Evolutionary conservation across 1,140 invertebrate species (phyloP).

Genomic region (Phymastichus coffea): DNA sequence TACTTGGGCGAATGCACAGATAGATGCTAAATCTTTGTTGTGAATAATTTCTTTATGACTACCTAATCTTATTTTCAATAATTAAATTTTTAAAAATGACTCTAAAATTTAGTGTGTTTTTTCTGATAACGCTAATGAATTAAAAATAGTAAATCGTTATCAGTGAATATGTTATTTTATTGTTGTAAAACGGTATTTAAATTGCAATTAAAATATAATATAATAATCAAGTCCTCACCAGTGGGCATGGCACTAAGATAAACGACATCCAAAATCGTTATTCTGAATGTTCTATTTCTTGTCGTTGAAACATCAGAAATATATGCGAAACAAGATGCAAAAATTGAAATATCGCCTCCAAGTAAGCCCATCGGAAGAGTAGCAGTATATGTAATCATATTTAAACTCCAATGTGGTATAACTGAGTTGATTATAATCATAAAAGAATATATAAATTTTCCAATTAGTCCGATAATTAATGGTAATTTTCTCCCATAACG

Average conservation of each 20-base stretch:
- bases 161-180: too few relatives aligned
- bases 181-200: too few relatives aligned
- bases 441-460: conserved; percentile 71
- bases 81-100: too few relatives aligned
- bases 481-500: conserved; percentile 68
- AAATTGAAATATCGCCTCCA: conserved; percentile 74
- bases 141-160: too few relatives aligned
- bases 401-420: conserved; percentile 68
- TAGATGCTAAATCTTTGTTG: too few relatives aligned
- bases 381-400: conserved; percentile 72
- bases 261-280: conserved; percentile 71
- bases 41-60: too few relatives aligned
- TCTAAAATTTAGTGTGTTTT: too few relatives aligned
- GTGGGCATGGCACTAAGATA: conserved; percentile 75
- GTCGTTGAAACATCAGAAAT: conserved; percentile 68
- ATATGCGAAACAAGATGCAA: conserved; percentile 72
- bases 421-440: conserved; percentile 70
- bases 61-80: too few relatives aligned
- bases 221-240: conserved; percentile 56
- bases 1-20: too few relatives aligned
- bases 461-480: conserved; percentile 66
- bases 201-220: too few relatives aligned
- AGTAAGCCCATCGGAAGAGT: conserved; percentile 70
- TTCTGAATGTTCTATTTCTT: conserved; percentile 66
- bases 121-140: too few relatives aligned